phyloP scores from a whole-genome alignment of 2,797 vertebrate genomes.

The Ptychobarbus kaznakovi region DNA sequence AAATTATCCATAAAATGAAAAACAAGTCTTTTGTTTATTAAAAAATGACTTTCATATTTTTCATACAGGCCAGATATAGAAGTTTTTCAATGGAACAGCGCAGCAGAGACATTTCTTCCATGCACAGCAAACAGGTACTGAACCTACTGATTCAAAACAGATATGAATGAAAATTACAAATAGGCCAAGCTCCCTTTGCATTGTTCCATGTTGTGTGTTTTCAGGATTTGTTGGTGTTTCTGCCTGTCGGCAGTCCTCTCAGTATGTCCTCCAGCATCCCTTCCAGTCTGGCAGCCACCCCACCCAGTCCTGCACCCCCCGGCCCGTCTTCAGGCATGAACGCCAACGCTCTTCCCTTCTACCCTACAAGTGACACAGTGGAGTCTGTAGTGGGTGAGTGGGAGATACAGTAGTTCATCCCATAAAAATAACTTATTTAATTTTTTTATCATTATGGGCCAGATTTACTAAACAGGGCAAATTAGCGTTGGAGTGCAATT shows the following conservation, averaged over 20 bases:
- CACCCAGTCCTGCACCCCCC: constrained; percentile 90
- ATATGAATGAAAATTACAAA: neutral
- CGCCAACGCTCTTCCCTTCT: constrained; percentile 97
- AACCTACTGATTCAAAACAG: neutral
- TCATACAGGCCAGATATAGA: constrained; percentile 89
- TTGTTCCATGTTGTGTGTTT: neutral
- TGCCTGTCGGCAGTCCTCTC: constrained; percentile 93
- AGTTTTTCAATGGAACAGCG: constrained; percentile 89
- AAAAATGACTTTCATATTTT: neutral
- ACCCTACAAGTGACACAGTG: constrained; percentile 97
- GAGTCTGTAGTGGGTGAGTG: constrained; percentile 96
- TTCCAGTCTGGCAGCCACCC: constrained; percentile 95
- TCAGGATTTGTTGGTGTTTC: constrained; percentile 92
- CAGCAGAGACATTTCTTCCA: constrained; percentile 84
- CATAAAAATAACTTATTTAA: no score
- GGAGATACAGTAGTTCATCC: neutral
- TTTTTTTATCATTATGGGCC: no score
- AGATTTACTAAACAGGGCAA: neutral
- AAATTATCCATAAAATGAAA: neutral
- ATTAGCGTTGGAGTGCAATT: neutral
- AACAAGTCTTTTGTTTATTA: neutral
- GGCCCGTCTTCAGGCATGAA: constrained; percentile 95
- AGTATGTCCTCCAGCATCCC: constrained; percentile 97
- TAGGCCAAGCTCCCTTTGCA: neutral
- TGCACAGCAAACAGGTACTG: constrained; percentile 95